Conservation (phyloP, 2,113 vertebrate genomes). For the Zeus faber region DNA sequence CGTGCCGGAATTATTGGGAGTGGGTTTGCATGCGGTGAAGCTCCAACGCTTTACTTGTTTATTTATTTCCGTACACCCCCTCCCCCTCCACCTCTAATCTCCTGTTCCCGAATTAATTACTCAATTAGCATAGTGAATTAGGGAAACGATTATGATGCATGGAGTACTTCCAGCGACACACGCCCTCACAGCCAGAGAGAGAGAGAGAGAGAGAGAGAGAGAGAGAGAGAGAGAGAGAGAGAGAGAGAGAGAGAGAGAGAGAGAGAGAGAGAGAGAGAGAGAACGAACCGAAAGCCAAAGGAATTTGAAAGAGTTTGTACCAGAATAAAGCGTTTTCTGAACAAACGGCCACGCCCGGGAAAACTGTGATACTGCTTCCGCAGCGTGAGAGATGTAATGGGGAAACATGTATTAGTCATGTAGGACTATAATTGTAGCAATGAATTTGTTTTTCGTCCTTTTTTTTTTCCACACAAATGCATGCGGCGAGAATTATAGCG, state of each 20-base stretch:
- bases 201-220: constrained; percentile 44
- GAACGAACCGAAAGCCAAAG: constrained; percentile 33
- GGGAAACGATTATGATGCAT: constrained; percentile 82
- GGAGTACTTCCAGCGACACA: constrained; percentile 75
- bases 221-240: constrained; percentile 1
- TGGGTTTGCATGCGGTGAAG: constrained; percentile 76
- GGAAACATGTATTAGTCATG: constrained; percentile 67
- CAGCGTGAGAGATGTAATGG: constrained; percentile 70
- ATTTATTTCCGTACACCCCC: constrained; percentile 73
- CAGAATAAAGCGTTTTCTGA: constrained; percentile 73
- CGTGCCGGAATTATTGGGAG: constrained; percentile 54
- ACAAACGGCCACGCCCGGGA: constrained; percentile 67
- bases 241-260: constrained; percentile 50
- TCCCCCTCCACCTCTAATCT: constrained; percentile 69
- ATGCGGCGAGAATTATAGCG: constrained; percentile 47
- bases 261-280: constrained; percentile 48
- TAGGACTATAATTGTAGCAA: constrained; percentile 68
- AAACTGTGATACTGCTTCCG: constrained; percentile 63
- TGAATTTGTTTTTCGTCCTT: constrained; percentile 65
- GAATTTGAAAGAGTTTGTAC: constrained; percentile 63
- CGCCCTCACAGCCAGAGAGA: constrained; percentile 60
- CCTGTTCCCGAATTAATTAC: constrained; percentile 81
- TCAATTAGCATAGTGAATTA: constrained; percentile 84
- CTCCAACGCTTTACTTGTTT: constrained; percentile 73
- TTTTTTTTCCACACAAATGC: constrained; percentile 46